These are phyloP conservation scores for Lepidochitona cinerea DNA, from an alignment of 2,888 invertebrate genomes.

Conservation along the genomic window DNA sequence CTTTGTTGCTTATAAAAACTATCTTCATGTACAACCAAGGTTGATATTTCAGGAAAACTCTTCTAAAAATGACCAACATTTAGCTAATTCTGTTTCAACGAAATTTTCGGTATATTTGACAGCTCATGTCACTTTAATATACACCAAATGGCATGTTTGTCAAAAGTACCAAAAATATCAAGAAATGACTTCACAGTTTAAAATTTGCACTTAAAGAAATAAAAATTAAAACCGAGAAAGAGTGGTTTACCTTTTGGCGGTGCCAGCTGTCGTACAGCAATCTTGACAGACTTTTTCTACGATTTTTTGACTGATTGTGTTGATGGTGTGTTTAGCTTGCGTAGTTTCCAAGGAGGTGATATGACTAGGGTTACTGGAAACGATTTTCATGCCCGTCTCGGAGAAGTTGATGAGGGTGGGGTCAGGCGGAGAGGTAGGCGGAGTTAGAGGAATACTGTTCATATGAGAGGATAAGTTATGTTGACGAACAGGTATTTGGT, in stretches of 20 bases:
- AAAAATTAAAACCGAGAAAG: too few species aligned
- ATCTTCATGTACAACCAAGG: too few species aligned
- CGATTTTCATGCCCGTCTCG: constrained; percentile 38
- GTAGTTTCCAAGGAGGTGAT: constrained; percentile 26
- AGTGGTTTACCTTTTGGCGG: constrained; percentile 48
- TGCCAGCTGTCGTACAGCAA: constrained; percentile 73
- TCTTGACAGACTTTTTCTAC: constrained; percentile 79
- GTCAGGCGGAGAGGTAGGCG: constrained; percentile 64
- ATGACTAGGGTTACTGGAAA: constrained; percentile 19
- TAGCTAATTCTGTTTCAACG: too few species aligned
- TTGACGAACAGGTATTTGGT: constrained; percentile 27
- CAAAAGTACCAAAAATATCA: too few species aligned
- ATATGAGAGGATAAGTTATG: constrained; percentile 41
- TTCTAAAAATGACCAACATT: too few species aligned
- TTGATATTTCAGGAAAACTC: too few species aligned
- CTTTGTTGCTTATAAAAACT: too few species aligned
- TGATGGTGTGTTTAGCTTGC: constrained; percentile 27
- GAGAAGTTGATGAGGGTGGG: constrained; percentile 24
- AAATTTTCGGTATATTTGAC: too few species aligned
- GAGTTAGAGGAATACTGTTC: constrained; percentile 50
- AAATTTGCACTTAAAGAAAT: too few species aligned
- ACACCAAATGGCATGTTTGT: too few species aligned
- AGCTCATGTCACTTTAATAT: too few species aligned
- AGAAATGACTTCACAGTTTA: too few species aligned
- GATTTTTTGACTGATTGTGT: constrained; percentile 41